phyloP scores from a whole-genome alignment of 2,797 vertebrate genomes.

The Hippoglossus hippoglossus region DNA sequence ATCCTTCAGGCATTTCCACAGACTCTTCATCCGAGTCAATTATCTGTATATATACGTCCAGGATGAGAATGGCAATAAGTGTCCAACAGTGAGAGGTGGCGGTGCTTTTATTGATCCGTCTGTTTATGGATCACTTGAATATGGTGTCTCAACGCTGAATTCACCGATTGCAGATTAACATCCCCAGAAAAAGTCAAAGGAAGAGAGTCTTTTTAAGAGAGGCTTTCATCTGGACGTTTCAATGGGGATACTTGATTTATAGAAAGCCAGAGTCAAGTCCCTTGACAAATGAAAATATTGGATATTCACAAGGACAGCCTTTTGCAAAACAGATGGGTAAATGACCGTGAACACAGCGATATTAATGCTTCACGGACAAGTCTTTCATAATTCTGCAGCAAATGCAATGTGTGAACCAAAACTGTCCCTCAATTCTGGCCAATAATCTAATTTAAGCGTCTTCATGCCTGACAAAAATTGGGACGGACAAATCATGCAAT shows the following conservation, averaged over 20 bases:
- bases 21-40: constrained; percentile 9
- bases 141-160: constrained; percentile 7
- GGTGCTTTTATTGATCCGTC: constrained; percentile 16
- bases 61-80: background rate
- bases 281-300: background rate
- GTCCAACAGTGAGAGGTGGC: background rate
- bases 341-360: background rate
- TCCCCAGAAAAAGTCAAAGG: background rate
- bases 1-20: constrained; percentile 10
- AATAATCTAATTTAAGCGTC: background rate
- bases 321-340: background rate
- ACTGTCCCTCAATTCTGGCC: background rate
- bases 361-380: background rate
- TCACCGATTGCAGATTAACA: background rate
- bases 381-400: too few species aligned
- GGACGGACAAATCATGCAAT: background rate
- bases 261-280: background rate
- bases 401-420: background rate
- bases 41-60: constrained; percentile 1
- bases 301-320: background rate
- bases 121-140: background rate
- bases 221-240: background rate
- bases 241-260: background rate
- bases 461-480: background rate
- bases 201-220: background rate